Evolutionary conservation across 2,113 vertebrate genomes (phyloP), one percentile per base, ranked within the genome.

Genomic region (Strix uralensis): DNA sequence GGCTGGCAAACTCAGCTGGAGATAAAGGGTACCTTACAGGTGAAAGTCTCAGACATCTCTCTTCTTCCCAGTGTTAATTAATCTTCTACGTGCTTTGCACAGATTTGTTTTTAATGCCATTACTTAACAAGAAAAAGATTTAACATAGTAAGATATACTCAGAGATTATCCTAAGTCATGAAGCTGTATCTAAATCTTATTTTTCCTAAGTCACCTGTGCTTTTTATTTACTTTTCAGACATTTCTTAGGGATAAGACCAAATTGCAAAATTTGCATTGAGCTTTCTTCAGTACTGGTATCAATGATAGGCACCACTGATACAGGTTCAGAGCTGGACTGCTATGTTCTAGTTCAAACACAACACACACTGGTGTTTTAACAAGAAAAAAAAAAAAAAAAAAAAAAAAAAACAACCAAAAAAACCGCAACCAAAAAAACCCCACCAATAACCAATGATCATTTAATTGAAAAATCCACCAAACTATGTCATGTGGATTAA

Each of bases 1-100:
- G 54, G 66, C 79, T 83, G 67, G 90, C 71, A 90, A 79, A 94
- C 93, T 66, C 96, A 95, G 79, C 93, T 95, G 94, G 96, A 96
- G 78, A 90, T 58, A 90, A 96, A 96, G 90, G 88, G 63, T 88
- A 92, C 23, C 74, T 81, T 58, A 93, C 51, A 96, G 92, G 96
- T 95, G 93, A 96, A 97, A 94, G 85, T 71, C 58, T 95, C 70
- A 93, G 78, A 66, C 84, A 95, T 88, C 66, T 91, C 84, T 84
- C 62, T 95, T 82, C 74, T 90, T 88, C 42, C 44, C 79, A 66
- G 11, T 71, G 85, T 80, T 97, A 95, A 96, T 96, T 95, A 94
- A 94, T 88, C 81, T 67, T 89, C 85, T 88, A 88, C 7, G 2
- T 93, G 90, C 94, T 90, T 86, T 80, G 79, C 90, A 94, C 61